Conservation (phyloP, 2,797 vertebrate species). For the Poecilia gillii region DNA sequence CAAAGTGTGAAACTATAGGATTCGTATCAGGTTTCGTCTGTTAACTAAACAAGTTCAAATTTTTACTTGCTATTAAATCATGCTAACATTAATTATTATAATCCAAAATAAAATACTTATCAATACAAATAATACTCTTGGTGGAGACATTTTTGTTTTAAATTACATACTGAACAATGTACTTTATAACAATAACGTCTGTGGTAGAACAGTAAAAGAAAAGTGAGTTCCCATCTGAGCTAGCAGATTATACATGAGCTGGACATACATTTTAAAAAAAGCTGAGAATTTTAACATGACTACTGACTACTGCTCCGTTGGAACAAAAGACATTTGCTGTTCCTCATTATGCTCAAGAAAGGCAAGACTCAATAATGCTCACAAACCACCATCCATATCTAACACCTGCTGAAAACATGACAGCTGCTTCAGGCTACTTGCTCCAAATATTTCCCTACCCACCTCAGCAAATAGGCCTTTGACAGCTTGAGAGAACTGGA, state of each 20-base stretch:
- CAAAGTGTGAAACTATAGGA: not conserved
- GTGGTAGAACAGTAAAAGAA: not conserved
- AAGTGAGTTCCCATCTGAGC: too few relatives aligned
- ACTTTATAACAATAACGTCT: not conserved
- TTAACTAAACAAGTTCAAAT: not conserved
- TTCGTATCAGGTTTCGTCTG: not conserved
- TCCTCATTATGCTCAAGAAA: constrained; percentile 49
- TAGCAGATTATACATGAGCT: constrained; percentile 32
- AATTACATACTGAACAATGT: not conserved
- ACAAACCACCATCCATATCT: constrained; percentile 27
- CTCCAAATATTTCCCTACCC: constrained; percentile 32
- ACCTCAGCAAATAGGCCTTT: constrained; percentile 29
- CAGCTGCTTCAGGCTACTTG: constrained; percentile 46
- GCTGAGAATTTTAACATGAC: constrained; percentile 44
- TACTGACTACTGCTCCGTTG: constrained; percentile 49
- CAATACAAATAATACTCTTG: not conserved
- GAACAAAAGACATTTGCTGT: constrained; percentile 47
- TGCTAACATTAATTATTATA: not conserved
- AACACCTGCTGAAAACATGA: constrained; percentile 41
- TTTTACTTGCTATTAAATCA: not conserved
- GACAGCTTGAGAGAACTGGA: constrained; percentile 33
- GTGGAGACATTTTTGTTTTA: not conserved
- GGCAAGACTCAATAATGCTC: constrained; percentile 35
- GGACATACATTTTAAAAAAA: constrained; percentile 35
- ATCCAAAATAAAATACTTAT: not conserved